Percentiles rank a stretch among this genome's conserved stretches.
Conservation (phyloP, 2,888 invertebrate genomes). For the Euplagia quadripunctaria region DNA sequence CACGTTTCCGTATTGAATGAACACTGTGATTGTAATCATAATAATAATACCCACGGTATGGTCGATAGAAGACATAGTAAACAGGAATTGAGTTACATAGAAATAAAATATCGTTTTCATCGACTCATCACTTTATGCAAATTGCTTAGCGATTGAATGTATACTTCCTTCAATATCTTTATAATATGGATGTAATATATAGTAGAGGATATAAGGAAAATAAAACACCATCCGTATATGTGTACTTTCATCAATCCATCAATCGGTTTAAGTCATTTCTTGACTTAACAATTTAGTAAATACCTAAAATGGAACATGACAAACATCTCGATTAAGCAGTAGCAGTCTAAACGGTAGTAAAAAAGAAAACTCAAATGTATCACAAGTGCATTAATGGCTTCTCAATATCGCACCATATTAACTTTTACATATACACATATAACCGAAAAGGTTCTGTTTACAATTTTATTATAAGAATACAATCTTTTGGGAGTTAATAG, state of each 20-base stretch:
- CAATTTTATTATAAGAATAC: too few species aligned
- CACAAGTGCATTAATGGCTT: too few species aligned
- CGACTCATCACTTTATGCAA: conserved; percentile 49
- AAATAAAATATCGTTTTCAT: conserved; percentile 50
- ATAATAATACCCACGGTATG: conserved; percentile 31
- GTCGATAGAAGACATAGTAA: conserved; percentile 38
- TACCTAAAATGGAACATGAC: too few species aligned
- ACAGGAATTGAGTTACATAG: conserved; percentile 42
- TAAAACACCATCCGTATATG: background rate
- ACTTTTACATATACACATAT: too few species aligned
- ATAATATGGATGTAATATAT: conserved; percentile 29
- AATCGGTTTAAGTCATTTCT: background rate
- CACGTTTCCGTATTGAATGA: conserved; percentile 49
- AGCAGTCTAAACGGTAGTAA: too few species aligned
- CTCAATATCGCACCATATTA: too few species aligned
- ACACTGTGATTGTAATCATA: conserved; percentile 7
- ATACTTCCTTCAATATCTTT: conserved; percentile 41
- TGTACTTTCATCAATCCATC: background rate
- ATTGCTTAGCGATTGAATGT: conserved; percentile 33
- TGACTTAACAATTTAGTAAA: background rate
- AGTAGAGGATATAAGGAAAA: background rate
- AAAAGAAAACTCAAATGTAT: too few species aligned
- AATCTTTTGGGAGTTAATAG: too few species aligned
- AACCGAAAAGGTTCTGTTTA: too few species aligned
- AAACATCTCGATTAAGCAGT: too few species aligned